These are phyloP conservation scores for Aricia artaxerxes DNA, from an alignment of 2,888 invertebrate genomes.

Conservation along the genomic window DNA sequence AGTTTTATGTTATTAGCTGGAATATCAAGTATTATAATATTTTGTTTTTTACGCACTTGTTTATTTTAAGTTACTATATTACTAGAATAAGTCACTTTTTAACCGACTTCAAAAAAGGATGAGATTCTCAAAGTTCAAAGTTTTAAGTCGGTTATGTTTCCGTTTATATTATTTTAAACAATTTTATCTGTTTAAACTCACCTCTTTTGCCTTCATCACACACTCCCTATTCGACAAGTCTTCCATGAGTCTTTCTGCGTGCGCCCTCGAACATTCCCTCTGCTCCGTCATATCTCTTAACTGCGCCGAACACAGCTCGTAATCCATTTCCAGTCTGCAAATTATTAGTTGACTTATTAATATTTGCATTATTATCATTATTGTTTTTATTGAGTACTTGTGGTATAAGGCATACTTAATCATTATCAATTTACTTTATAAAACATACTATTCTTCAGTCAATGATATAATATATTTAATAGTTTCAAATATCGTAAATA, in stretches of 20 bases:
- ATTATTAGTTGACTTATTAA: not conserved
- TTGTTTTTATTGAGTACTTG: not conserved
- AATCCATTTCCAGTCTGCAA: slow-evolving; percentile 81
- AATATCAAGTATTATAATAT: no score
- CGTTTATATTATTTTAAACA: no score
- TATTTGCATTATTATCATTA: not conserved
- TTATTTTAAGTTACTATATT: no score
- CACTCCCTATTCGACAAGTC: slow-evolving; percentile 70
- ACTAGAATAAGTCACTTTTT: no score
- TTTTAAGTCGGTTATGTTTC: no score
- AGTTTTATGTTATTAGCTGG: no score
- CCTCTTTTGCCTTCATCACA: slow-evolving; percentile 78
- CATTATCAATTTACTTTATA: not conserved
- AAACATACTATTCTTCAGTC: no score
- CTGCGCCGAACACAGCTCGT: slow-evolving; percentile 81
- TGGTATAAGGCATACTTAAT: not conserved
- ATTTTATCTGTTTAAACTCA: slow-evolving; percentile 46
- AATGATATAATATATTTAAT: no score
- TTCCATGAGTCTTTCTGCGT: slow-evolving; percentile 67
- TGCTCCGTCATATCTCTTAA: slow-evolving; percentile 81
- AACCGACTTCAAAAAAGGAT: no score
- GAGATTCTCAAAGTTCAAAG: no score
- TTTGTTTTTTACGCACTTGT: no score
- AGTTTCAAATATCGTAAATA: no score
- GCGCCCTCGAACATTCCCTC: slow-evolving; percentile 76